Conservation (phyloP, 2,797 vertebrate species). For the Alauda arvensis region DNA sequence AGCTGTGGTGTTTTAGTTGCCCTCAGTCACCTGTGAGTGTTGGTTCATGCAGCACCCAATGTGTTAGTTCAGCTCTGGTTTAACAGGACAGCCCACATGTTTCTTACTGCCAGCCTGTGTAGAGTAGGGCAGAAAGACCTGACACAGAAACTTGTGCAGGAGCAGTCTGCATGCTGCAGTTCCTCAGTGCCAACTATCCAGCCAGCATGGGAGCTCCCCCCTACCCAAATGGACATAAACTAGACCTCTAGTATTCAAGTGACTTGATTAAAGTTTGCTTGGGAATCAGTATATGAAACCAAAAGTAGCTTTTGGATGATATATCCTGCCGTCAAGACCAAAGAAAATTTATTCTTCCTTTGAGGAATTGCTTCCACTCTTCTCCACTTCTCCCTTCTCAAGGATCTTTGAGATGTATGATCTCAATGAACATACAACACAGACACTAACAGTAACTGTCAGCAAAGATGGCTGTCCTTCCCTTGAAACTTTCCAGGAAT, state of each 20-base stretch:
- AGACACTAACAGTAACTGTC: neutral
- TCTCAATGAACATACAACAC: neutral
- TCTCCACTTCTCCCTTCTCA: neutral
- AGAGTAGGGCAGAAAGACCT: neutral
- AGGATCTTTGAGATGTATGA: neutral
- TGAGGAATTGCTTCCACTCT: neutral
- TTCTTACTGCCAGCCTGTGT: fast-evolving
- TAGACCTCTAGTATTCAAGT: neutral
- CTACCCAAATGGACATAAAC: neutral
- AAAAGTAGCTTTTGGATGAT: neutral
- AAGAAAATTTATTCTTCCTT: neutral
- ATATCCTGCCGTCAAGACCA: neutral
- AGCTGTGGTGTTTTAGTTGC: neutral
- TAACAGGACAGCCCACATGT: fast-evolving
- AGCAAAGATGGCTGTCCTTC: neutral
- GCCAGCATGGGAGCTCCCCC: neutral
- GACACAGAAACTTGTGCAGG: neutral
- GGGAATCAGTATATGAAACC: neutral
- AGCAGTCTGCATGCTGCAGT: neutral
- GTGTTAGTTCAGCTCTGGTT: neutral
- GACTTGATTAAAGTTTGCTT: neutral
- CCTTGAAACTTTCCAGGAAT: neutral
- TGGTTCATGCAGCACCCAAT: neutral
- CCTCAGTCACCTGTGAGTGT: neutral
- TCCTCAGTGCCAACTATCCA: neutral